Evolutionary conservation across 2,888 invertebrate species (phyloP).

Genomic region (Perdita meconis): DNA sequence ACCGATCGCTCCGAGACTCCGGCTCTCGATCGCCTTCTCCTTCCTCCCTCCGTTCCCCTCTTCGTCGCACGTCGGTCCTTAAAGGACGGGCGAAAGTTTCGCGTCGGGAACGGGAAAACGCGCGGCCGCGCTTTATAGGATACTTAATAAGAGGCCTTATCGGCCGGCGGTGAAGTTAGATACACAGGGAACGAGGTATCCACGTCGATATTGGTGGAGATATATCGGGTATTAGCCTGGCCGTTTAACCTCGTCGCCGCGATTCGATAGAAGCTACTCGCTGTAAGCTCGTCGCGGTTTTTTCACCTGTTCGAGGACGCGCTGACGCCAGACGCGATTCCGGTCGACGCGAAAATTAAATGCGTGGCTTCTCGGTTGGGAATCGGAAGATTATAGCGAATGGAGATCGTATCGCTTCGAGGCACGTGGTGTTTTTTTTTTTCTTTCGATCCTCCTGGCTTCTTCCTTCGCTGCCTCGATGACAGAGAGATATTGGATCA

Average conservation of each 20-base stretch:
- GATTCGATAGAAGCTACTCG: no score
- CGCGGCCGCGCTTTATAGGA: constrained; percentile 61
- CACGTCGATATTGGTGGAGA: constrained; percentile 64
- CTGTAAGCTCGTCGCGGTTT: no score
- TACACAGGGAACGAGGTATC: constrained; percentile 67
- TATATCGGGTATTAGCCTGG: constrained; percentile 58
- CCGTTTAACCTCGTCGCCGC: constrained; percentile 58
- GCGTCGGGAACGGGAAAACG: constrained; percentile 58
- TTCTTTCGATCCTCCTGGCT: no score
- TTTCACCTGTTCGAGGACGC: no score
- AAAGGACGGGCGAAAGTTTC: constrained; percentile 44
- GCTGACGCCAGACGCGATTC: no score
- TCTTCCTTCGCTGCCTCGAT: no score
- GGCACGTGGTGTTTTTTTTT: no score
- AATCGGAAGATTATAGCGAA: no score
- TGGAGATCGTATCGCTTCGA: no score
- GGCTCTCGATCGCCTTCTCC: constrained; percentile 4
- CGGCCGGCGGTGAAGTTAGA: constrained; percentile 69
- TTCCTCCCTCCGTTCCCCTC: background rate
- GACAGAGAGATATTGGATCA: no score
- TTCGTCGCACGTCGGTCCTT: constrained; percentile 30
- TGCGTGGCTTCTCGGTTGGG: no score
- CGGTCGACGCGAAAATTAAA: no score
- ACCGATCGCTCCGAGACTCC: constrained; percentile 53
- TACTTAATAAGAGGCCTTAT: constrained; percentile 69